Conservation (phyloP, 2,888 invertebrate genomes). For the Escarpia spicata region DNA sequence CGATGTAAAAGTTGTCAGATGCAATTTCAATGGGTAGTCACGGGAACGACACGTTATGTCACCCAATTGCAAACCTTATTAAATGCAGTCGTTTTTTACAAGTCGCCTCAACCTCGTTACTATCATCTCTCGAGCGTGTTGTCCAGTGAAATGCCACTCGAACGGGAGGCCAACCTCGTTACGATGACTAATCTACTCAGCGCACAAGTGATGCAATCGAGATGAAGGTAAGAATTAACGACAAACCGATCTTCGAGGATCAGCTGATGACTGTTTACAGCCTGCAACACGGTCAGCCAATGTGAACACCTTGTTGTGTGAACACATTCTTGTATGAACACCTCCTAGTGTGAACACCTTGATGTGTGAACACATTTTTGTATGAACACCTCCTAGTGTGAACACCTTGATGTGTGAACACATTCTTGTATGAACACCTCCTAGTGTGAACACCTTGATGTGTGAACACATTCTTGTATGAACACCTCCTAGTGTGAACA, state of each 20-base stretch:
- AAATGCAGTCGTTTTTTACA: neutral
- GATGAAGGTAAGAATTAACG: neutral
- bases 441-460: neutral
- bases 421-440: neutral
- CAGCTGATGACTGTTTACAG: neutral
- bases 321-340: neutral
- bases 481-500: neutral
- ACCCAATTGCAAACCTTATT: neutral
- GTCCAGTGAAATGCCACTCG: neutral
- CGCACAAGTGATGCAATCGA: neutral
- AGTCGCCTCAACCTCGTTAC: neutral
- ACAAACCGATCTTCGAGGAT: neutral
- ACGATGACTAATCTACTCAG: neutral
- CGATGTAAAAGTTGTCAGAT: neutral
- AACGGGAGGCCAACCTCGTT: neutral
- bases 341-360: neutral
- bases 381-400: neutral
- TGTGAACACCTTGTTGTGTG: neutral
- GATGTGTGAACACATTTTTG: neutral
- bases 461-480: neutral
- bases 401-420: neutral
- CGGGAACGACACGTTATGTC: neutral
- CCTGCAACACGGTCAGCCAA: neutral
- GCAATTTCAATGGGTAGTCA: neutral
- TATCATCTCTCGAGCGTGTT: neutral